phyloP scores from a whole-genome alignment of 2,797 vertebrate genomes.

The Chrosomus eos region DNA sequence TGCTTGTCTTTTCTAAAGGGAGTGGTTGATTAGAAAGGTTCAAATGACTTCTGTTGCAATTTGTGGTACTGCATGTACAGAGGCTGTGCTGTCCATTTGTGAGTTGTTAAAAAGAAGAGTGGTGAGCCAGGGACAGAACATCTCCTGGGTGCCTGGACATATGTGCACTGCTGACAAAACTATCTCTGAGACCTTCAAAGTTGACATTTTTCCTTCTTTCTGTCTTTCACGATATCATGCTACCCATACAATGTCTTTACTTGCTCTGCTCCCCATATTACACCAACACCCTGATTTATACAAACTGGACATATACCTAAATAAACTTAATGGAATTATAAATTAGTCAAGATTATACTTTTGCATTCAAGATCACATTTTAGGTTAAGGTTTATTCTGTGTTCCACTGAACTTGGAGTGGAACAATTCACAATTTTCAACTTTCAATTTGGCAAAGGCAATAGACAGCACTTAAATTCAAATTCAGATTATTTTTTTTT shows the following conservation, averaged over 20 bases:
- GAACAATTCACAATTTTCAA: background rate
- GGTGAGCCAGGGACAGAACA: background rate
- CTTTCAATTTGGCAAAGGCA: background rate
- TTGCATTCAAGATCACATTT: background rate
- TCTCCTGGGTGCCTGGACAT: background rate
- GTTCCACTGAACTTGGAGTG: background rate
- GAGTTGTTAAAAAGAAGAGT: slow-evolving; percentile 26
- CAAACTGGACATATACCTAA: background rate
- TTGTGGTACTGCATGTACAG: slow-evolving; percentile 26
- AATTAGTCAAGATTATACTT: background rate
- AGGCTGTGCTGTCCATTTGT: slow-evolving; percentile 27
- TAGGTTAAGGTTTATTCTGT: background rate
- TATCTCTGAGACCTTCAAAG: background rate
- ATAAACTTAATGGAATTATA: background rate
- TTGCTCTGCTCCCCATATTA: background rate
- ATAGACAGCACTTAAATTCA: background rate
- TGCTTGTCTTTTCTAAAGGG: background rate
- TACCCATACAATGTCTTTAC: background rate
- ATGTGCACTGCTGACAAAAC: background rate
- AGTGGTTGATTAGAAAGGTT: slow-evolving; percentile 2
- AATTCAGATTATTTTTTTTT: no score
- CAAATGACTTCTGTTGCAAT: slow-evolving; percentile 4
- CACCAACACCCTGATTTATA: background rate
- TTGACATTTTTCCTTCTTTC: background rate
- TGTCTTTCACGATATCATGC: background rate